phyloP scores from a whole-genome alignment of 1,140 invertebrate genomes.

The Argopecten irradians region DNA sequence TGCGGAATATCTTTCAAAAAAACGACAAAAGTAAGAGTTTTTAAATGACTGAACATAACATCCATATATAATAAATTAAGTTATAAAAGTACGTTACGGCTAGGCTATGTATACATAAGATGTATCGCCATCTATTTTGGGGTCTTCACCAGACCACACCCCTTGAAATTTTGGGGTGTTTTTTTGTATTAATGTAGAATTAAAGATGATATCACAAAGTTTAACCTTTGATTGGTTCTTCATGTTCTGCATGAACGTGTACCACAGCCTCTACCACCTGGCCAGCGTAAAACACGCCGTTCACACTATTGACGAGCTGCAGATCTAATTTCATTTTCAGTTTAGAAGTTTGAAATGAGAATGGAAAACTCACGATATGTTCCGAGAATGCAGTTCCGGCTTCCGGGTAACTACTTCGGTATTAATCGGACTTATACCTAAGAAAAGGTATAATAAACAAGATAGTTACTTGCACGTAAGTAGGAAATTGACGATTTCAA shows the following conservation, averaged over 20 bases:
- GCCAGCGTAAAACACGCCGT: conserved; percentile 13
- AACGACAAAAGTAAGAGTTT: too few species aligned
- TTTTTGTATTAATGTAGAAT: too few species aligned
- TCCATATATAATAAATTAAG: too few species aligned
- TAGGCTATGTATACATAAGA: too few species aligned
- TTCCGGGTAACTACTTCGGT: not conserved
- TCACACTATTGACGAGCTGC: not conserved
- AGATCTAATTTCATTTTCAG: not conserved
- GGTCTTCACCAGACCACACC: too few species aligned
- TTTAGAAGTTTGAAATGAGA: not conserved
- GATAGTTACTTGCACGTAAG: too few species aligned
- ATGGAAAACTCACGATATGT: not conserved
- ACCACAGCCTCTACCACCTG: conserved; percentile 4
- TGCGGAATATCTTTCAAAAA: too few species aligned
- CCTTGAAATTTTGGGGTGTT: not conserved
- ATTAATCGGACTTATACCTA: not conserved
- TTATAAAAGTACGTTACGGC: too few species aligned
- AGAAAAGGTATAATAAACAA: too few species aligned
- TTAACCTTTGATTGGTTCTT: conserved; percentile 14
- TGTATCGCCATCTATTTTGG: too few species aligned
- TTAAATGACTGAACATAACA: too few species aligned
- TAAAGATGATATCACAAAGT: not conserved
- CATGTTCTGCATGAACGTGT: not conserved
- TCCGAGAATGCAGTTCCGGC: not conserved
- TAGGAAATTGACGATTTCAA: too few species aligned